phyloP scores from a whole-genome alignment of 2,797 vertebrate species.

The Danio jaintianensis region DNA sequence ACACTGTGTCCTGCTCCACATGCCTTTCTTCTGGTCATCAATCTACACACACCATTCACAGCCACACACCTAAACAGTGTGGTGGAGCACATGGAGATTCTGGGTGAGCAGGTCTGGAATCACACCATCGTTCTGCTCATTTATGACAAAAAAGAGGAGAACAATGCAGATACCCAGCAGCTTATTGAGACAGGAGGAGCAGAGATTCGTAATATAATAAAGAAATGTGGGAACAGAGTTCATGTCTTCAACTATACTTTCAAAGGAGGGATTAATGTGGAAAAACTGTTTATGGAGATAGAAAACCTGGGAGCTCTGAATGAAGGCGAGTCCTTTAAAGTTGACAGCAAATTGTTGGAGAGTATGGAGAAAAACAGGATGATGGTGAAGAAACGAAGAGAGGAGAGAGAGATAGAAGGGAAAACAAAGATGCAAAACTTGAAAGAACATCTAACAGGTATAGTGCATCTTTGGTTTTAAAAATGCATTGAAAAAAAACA shows the following conservation, averaged over 20 bases:
- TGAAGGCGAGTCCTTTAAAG: neutral
- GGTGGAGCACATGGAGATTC: neutral
- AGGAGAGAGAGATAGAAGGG: neutral
- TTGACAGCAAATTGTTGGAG: neutral
- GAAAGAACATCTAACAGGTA: neutral
- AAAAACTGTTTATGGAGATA: neutral
- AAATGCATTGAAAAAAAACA: neutral
- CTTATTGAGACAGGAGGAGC: neutral
- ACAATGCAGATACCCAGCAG: neutral
- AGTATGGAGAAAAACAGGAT: neutral
- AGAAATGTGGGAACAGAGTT: neutral
- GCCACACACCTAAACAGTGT: neutral
- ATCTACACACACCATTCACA: neutral
- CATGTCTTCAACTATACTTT: neutral
- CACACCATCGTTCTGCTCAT: slow-evolving; percentile 14
- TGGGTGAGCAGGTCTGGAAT: slow-evolving; percentile 12
- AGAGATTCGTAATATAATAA: neutral
- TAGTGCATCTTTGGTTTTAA: neutral
- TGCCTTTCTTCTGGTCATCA: neutral
- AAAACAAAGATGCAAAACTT: slow-evolving; percentile 5
- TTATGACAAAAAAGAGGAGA: neutral
- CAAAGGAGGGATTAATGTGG: neutral
- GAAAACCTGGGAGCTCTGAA: rapidly evolving
- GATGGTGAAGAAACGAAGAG: neutral
- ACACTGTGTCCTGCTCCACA: neutral